A percentile compares a stretch with the other conserved stretches of the same genome.
Conservation (phyloP, 2,113 vertebrate genomes). For the Egretta garzetta region DNA sequence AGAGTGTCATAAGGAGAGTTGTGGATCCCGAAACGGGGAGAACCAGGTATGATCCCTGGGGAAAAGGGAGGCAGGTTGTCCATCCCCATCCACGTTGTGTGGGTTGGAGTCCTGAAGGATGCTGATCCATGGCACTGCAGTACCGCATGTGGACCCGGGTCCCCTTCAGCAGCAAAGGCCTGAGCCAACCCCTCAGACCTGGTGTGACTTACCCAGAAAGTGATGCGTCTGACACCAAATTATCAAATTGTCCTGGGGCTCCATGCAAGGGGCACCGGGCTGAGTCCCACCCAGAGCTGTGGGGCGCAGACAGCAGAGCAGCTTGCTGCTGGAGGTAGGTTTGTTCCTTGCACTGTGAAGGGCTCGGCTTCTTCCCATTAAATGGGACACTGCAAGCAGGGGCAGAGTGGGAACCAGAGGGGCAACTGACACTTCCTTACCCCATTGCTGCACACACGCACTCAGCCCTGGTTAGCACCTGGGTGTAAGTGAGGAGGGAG, state of each 20-base stretch:
- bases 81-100: accelerated
- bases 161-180: not conserved
- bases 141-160: too few relatives aligned
- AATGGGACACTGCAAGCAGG: not conserved
- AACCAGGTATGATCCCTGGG: constrained; percentile 79
- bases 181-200: not conserved
- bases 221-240: not conserved
- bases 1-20: constrained; percentile 91
- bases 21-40: constrained; percentile 90
- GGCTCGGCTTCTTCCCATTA: not conserved
- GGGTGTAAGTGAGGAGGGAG: not conserved
- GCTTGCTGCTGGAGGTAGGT: not conserved
- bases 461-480: not conserved
- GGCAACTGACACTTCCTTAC: not conserved
- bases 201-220: not conserved
- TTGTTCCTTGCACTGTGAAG: not conserved
- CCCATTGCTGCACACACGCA: not conserved
- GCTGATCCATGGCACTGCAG: not conserved
- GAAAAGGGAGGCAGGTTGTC: not conserved
- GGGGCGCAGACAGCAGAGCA: not conserved
- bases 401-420: not conserved
- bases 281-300: not conserved
- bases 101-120: not conserved
- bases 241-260: accelerated
- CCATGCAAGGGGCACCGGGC: not conserved